These are phyloP conservation scores for Popillia japonica DNA, from an alignment of 1,140 invertebrate genomes.

Conservation along the genomic window DNA sequence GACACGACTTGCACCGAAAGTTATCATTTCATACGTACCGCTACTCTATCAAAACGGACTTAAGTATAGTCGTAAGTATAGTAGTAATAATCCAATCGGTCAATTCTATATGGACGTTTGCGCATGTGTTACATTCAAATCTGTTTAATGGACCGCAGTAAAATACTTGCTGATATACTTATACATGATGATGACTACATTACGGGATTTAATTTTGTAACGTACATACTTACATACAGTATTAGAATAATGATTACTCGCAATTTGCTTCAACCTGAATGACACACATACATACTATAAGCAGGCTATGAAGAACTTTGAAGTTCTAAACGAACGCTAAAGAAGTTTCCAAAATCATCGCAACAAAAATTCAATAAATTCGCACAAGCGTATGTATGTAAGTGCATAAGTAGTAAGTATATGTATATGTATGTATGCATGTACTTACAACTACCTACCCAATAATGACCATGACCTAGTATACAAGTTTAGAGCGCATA, in stretches of 20 bases:
- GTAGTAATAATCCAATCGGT: background rate
- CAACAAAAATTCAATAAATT: background rate
- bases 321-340: too few species aligned
- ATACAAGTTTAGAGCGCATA: background rate
- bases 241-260: too few species aligned
- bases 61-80: background rate
- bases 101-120: background rate
- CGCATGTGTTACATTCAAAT: constrained; percentile 6
- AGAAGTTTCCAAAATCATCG: too few species aligned
- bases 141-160: background rate
- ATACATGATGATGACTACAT: background rate
- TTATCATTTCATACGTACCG: constrained; percentile 18
- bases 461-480: constrained; percentile 2
- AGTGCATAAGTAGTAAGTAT: too few species aligned
- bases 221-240: too few species aligned
- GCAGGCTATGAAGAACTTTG: too few species aligned
- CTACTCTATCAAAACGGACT: constrained; percentile 12
- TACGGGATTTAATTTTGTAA: background rate
- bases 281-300: too few species aligned
- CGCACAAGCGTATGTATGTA: background rate
- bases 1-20: constrained; percentile 17
- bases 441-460: too few species aligned
- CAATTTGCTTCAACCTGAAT: too few species aligned
- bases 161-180: background rate
- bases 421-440: too few species aligned